phyloP scores from a whole-genome alignment of 1,140 invertebrate species.

The Eumaeus atala region DNA sequence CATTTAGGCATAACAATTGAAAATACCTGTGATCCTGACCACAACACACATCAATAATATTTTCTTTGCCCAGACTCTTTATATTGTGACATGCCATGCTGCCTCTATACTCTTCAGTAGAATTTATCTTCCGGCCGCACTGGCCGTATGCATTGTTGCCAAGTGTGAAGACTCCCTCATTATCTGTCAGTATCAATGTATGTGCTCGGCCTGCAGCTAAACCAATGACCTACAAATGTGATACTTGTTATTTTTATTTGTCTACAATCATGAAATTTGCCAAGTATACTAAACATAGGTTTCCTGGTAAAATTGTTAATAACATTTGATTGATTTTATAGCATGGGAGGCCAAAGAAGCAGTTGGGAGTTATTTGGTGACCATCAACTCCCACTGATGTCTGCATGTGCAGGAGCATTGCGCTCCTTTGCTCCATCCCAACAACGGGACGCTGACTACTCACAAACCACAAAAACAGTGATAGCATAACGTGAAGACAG shows the following conservation, averaged over 20 bases:
- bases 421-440: no score
- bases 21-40: constrained; percentile 90
- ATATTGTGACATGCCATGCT: constrained; percentile 81
- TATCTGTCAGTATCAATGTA: constrained; percentile 85
- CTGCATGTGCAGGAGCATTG: no score
- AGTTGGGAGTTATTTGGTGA: no score
- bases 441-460: no score
- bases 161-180: constrained; percentile 86
- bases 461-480: no score
- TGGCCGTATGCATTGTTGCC: constrained; percentile 97
- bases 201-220: constrained; percentile 92
- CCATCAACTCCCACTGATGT: no score
- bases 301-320: no score
- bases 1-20: not conserved
- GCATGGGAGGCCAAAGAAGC: no score
- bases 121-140: constrained; percentile 89
- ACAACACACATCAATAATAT: constrained; percentile 82
- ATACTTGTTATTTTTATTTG: not conserved
- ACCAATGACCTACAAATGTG: constrained; percentile 47
- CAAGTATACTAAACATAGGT: not conserved
- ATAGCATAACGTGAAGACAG: no score
- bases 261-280: not conserved
- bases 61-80: constrained; percentile 76
- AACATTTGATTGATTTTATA: no score
- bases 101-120: constrained; percentile 83